Evolutionary conservation across 2,113 vertebrate genomes (phyloP).

Genomic region (Oncorhynchus tshawytscha): DNA sequence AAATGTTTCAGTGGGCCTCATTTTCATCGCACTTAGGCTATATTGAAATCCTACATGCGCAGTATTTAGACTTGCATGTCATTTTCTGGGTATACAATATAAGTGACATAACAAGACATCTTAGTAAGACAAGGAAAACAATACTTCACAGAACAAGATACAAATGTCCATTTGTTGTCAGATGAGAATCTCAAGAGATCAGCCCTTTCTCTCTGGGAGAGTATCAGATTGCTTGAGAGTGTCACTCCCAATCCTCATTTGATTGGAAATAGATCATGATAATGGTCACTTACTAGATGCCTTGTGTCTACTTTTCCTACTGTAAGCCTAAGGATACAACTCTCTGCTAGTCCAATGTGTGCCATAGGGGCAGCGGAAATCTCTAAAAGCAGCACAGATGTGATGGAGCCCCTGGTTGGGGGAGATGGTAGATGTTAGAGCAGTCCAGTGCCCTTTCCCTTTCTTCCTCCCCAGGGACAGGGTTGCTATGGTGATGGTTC

Average conservation of each 20-base stretch:
- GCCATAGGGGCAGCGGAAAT: constrained; percentile 12
- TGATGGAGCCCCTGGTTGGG: constrained; percentile 9
- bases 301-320: not conserved
- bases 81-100: not conserved
- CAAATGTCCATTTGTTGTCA: not conserved
- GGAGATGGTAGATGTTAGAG: constrained; percentile 27
- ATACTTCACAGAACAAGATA: not conserved
- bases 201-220: not conserved
- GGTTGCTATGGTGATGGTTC: constrained; percentile 71
- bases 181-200: constrained; percentile 1
- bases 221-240: not conserved
- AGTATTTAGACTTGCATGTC: not conserved
- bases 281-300: not conserved
- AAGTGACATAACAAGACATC: not conserved
- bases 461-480: constrained; percentile 43
- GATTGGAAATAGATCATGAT: not conserved
- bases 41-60: not conserved
- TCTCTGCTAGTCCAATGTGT: constrained; percentile 27
- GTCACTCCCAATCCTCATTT: not conserved
- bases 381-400: constrained; percentile 15
- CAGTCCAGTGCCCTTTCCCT: constrained; percentile 24
- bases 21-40: not conserved
- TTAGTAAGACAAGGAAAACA: not conserved
- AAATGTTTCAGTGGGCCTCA: not conserved
- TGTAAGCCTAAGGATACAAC: constrained; percentile 2